phyloP scores from a whole-genome alignment of 2,113 vertebrate species.

The Pseudopodoces humilis region DNA sequence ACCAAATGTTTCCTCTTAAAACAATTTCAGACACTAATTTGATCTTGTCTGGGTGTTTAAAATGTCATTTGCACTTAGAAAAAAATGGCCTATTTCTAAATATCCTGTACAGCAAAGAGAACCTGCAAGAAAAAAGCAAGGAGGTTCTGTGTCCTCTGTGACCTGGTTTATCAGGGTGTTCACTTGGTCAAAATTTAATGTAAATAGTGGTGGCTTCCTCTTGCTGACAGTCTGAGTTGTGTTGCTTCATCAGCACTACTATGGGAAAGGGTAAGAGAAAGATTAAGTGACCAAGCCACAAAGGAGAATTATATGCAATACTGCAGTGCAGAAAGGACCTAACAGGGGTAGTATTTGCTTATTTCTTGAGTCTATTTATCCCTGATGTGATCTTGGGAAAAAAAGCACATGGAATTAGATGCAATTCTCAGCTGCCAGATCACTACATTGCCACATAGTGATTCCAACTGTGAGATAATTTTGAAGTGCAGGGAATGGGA shows the following conservation, averaged over 20 bases:
- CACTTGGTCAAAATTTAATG: slow-evolving; percentile 26
- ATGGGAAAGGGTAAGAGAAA: neutral
- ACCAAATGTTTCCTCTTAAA: neutral
- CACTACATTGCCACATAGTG: rapidly evolving
- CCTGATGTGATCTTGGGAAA: neutral
- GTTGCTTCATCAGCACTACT: slow-evolving; percentile 11
- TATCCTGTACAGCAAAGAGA: neutral
- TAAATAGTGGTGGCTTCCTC: slow-evolving; percentile 52
- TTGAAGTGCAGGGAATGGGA: neutral
- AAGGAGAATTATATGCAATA: neutral
- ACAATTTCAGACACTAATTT: neutral
- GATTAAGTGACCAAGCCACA: neutral
- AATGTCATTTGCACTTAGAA: neutral
- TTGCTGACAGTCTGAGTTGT: neutral
- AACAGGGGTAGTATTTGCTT: neutral
- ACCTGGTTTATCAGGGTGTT: slow-evolving; percentile 54
- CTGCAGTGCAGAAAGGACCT: neutral
- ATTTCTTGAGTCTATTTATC: neutral
- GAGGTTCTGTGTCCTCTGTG: neutral
- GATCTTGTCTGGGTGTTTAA: neutral
- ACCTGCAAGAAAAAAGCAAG: neutral
- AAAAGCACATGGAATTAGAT: neutral
- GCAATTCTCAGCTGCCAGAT: neutral
- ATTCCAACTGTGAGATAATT: neutral
- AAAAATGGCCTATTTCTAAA: neutral